Evolutionary conservation across 53 echinoderm and acorn worm genomes (phyloP).

Genomic region (Luidia sarsii): DNA sequence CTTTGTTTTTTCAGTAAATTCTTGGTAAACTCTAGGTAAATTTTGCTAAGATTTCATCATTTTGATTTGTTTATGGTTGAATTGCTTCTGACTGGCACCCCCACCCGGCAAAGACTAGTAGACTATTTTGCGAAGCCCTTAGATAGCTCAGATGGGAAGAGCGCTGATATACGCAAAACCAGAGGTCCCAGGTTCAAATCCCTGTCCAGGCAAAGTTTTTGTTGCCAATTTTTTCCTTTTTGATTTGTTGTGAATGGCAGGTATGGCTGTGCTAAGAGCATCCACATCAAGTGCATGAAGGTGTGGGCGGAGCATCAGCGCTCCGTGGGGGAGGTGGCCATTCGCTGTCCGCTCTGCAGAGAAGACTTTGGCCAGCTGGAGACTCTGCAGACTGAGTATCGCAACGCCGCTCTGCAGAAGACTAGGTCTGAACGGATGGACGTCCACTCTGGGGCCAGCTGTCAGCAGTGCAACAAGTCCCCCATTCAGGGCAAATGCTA

Average conservation of each 20-base stretch:
- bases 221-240: no score
- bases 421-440: constrained; percentile 77
- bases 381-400: constrained; percentile 81
- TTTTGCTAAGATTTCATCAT: no score
- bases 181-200: no score
- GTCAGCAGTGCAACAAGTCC: constrained; percentile 76
- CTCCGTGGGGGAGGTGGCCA: constrained; percentile 80
- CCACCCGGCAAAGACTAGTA: no score
- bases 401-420: constrained; percentile 80
- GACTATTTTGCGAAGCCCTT: no score
- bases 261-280: constrained; percentile 97
- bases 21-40: no score
- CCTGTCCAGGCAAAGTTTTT: no score
- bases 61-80: background rate
- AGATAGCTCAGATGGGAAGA: no score
- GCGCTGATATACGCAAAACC: no score
- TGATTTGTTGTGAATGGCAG: constrained; percentile 27
- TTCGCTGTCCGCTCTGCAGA: constrained; percentile 87
- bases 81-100: no score
- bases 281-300: constrained; percentile 99
- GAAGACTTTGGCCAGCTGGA: constrained; percentile 91
- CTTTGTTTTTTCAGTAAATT: no score
- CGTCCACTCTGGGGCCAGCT: constrained; percentile 76
- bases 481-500: constrained; percentile 93
- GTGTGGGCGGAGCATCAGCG: constrained; percentile 99